Evolutionary conservation across 2,888 invertebrate genomes (phyloP).

Genomic region (Galerucella nymphaeae): DNA sequence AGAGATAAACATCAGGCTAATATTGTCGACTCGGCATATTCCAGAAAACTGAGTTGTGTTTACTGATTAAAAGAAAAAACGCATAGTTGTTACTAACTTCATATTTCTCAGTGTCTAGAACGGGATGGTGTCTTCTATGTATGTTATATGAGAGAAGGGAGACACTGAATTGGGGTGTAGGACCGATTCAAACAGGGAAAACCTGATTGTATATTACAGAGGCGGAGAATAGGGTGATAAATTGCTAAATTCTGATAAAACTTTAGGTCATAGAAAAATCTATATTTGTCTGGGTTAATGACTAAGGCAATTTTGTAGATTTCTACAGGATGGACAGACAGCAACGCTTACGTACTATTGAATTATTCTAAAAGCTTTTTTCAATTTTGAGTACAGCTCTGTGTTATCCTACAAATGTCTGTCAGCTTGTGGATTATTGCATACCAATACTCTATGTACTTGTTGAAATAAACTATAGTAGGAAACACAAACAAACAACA

Average conservation of each 20-base stretch:
- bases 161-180: slow-evolving; percentile 54
- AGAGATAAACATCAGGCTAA: background rate
- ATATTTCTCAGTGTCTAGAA: slow-evolving; percentile 19
- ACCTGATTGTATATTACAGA: slow-evolving; percentile 47
- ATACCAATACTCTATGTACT: too few species aligned
- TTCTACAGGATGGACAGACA: too few species aligned
- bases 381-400: too few species aligned
- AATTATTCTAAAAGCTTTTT: too few species aligned
- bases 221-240: slow-evolving; percentile 32
- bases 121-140: slow-evolving; percentile 47
- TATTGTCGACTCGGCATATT: background rate
- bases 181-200: slow-evolving; percentile 53
- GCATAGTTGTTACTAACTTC: background rate
- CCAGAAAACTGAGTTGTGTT: background rate
- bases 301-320: too few species aligned
- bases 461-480: too few species aligned
- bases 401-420: too few species aligned
- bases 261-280: too few species aligned
- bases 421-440: too few species aligned
- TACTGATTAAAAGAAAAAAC: background rate
- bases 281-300: too few species aligned
- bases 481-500: too few species aligned
- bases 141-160: slow-evolving; percentile 49
- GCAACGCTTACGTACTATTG: too few species aligned
- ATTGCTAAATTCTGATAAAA: background rate